phyloP scores from a whole-genome alignment of 2,797 vertebrate genomes.

The Malurus leucopterus region DNA sequence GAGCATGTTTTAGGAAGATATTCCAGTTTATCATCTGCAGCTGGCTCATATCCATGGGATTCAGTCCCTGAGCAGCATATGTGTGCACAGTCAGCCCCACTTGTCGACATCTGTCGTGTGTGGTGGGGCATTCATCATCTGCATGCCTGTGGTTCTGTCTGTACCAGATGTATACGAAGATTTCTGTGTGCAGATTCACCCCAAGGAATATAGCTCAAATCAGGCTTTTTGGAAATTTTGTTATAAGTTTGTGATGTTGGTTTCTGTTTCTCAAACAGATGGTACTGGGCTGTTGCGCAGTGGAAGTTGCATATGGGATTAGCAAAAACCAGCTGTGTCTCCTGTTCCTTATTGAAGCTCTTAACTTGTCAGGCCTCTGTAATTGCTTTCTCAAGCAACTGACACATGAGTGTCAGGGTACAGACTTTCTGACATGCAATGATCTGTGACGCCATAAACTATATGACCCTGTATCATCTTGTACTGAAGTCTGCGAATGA shows the following conservation, averaged over 20 bases:
- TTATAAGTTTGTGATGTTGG: not conserved
- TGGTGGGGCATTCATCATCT: not conserved
- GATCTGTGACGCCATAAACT: not conserved
- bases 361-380: not conserved
- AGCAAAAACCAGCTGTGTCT: not conserved
- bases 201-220: not conserved
- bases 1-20: not conserved
- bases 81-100: not conserved
- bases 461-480: not conserved
- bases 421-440: not conserved
- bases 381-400: constrained; percentile 4
- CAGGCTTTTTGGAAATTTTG: not conserved
- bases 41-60: not conserved
- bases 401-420: not conserved
- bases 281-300: not conserved
- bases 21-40: not conserved
- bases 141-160: not conserved
- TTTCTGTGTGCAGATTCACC: not conserved
- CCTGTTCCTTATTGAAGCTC: not conserved
- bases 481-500: not conserved
- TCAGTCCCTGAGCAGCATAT: not conserved
- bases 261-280: not conserved
- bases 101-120: not conserved
- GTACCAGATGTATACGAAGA: not conserved
- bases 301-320: not conserved